Conservation (phyloP, 2,113 vertebrate species). For the Ardeotis arabs region DNA sequence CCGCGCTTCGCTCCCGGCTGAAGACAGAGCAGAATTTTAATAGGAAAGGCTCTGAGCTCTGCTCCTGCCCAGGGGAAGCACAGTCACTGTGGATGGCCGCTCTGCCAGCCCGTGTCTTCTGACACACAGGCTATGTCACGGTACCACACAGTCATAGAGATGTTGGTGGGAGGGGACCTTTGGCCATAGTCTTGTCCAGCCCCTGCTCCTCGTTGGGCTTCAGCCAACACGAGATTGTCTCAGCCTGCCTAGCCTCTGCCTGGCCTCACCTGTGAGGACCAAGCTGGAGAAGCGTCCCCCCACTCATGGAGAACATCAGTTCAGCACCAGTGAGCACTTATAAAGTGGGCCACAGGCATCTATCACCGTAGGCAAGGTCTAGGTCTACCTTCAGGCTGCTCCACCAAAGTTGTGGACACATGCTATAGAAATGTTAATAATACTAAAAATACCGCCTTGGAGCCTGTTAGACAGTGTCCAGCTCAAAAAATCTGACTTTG, state of each 20-base stretch:
- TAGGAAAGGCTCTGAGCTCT: accelerated
- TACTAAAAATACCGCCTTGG: background rate
- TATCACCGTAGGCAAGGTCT: accelerated
- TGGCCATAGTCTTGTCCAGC: accelerated
- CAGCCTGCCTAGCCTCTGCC: background rate
- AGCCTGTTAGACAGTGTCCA: background rate
- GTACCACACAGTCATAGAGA: background rate
- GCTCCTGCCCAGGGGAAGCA: background rate
- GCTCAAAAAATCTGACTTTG: background rate
- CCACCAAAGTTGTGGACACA: no score
- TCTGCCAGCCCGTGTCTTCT: accelerated
- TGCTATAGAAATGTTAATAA: background rate
- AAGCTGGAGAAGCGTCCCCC: background rate
- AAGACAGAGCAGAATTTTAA: background rate
- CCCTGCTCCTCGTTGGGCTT: background rate
- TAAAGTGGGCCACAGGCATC: background rate
- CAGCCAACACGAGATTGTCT: accelerated
- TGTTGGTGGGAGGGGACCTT: background rate
- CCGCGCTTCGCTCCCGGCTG: background rate
- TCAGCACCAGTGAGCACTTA: accelerated
- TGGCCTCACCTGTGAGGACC: background rate
- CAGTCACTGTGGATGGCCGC: accelerated
- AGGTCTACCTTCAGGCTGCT: background rate
- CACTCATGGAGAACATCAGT: accelerated
- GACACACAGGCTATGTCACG: accelerated